Evolutionary conservation across 2,113 vertebrate species (phyloP), one percentile per base, ranked within the genome.

Genomic region (Elephantulus edwardii): DNA sequence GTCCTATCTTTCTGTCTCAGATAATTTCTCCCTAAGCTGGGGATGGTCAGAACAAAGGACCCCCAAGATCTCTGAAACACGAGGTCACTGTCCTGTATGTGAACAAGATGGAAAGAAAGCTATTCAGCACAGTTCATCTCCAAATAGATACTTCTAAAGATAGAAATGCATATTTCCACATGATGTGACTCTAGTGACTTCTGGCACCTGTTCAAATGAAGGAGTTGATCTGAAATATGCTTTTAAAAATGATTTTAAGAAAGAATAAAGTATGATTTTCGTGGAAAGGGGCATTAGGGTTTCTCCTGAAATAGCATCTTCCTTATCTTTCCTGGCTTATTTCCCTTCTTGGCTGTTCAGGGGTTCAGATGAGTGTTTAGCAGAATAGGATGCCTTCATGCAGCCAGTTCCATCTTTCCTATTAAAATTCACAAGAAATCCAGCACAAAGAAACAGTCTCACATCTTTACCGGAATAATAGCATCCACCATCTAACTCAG

Each of bases 181-280:
- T 82, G 28, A 58, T 77, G 38, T 89, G 22, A 9, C 16, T 86
- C 64, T 86, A 44, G 24, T 86, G 33, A 75, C 40, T 70, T 76
- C 35, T 48, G 48, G 12, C 7, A 9, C 13, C 50, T 90, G 3
- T 56, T 90, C 30, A 40, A 85, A 58, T 81, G 12, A 78, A 7
- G 20, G 14, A 12, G n/a, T 48, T 85, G 35, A 46, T 22, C 30
- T 76, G 26, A 71, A 13, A 56, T 6, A 50, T 35, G 13, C n/a
- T 54, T 10, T 52, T 76, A 62, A 50, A 33, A 66, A 54, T 56
- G n/a, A 62, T 82, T 75, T 38, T 8, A 60, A 79, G 56, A 84
- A 81, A 80, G 76, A 94, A 74, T 66, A 60, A 86, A 40, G 7
- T 35, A 35, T 86, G 33, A 78, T 48, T 74, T 78, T 26, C 72